A percentile compares a stretch with the other conserved stretches of the same genome.
Evolutionary conservation across 2,797 vertebrate species (phyloP).

Genomic region (Dallia pectoralis): DNA sequence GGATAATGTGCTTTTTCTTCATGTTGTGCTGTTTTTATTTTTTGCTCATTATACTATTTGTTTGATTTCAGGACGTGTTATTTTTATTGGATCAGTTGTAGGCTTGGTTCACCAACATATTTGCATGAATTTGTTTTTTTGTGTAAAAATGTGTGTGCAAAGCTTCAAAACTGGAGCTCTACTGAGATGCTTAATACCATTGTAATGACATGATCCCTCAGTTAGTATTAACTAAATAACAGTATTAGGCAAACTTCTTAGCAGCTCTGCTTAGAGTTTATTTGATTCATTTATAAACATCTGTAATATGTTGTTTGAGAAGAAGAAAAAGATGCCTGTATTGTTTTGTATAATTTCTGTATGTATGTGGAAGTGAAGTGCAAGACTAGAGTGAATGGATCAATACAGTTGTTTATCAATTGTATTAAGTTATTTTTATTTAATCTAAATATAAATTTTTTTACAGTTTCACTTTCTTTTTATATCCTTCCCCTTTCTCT

Average conservation of each 20-base stretch:
- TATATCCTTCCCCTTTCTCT: neutral
- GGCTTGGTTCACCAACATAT: neutral
- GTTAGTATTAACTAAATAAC: neutral
- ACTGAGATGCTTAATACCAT: neutral
- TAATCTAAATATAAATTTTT: neutral
- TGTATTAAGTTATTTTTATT: neutral
- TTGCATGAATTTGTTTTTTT: neutral
- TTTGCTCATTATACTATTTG: neutral
- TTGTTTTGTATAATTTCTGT: neutral
- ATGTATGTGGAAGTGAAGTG: neutral
- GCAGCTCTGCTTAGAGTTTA: neutral
- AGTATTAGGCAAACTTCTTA: neutral
- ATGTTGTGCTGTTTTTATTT: conserved; percentile 3
- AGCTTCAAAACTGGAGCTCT: neutral
- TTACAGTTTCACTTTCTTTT: neutral
- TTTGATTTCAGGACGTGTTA: neutral
- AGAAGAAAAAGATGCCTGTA: neutral
- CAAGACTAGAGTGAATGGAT: neutral
- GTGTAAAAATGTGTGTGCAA: conserved; percentile 5
- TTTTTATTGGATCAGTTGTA: neutral
- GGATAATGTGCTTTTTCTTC: neutral
- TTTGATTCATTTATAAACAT: neutral
- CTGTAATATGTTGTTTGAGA: neutral
- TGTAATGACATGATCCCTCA: neutral
- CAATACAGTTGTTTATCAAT: neutral